phyloP scores from a whole-genome alignment of 2,888 invertebrate species.

The Paralinhomoeus sp. region DNA sequence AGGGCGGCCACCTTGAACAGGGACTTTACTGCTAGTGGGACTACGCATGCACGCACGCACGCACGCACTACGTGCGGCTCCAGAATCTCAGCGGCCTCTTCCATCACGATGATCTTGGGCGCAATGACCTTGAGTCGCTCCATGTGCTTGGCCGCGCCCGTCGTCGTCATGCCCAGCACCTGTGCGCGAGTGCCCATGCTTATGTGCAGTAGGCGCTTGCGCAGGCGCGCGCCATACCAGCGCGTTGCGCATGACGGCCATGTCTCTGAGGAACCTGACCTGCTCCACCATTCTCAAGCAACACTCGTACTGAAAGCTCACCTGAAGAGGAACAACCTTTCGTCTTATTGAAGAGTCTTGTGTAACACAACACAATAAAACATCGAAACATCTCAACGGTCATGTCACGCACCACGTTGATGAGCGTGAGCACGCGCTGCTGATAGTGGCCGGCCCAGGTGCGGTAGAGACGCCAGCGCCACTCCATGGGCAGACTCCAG shows the following conservation, averaged over 20 bases:
- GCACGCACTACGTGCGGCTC: constrained; percentile 16
- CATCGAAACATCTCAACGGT: too few species aligned
- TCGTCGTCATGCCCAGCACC: constrained; percentile 49
- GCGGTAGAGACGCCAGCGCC: constrained; percentile 12
- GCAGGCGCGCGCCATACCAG: too few species aligned
- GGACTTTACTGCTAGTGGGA: too few species aligned
- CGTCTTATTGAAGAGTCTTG: too few species aligned
- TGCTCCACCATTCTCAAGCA: constrained; percentile 35
- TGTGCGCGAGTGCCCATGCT: too few species aligned
- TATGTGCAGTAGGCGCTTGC: too few species aligned
- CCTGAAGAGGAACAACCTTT: too few species aligned
- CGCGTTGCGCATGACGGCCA: constrained; percentile 11
- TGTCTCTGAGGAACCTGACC: constrained; percentile 34
- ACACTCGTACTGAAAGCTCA: constrained; percentile 34
- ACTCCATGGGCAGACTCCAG: constrained; percentile 8
- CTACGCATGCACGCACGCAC: too few species aligned
- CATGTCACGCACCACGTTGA: too few species aligned
- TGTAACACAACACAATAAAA: too few species aligned
- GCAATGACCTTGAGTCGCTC: constrained; percentile 34
- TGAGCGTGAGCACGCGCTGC: too few species aligned
- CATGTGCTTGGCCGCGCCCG: constrained; percentile 46
- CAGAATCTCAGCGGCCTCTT: background rate
- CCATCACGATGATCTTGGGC: constrained; percentile 9
- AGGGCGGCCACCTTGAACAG: too few species aligned
- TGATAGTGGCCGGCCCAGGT: constrained; percentile 6